Percentiles rank a stretch among this genome's conserved stretches.
These are phyloP conservation scores for Zootoca vivipara DNA, from an alignment of 2,113 vertebrate species.

Conservation along the genomic window DNA sequence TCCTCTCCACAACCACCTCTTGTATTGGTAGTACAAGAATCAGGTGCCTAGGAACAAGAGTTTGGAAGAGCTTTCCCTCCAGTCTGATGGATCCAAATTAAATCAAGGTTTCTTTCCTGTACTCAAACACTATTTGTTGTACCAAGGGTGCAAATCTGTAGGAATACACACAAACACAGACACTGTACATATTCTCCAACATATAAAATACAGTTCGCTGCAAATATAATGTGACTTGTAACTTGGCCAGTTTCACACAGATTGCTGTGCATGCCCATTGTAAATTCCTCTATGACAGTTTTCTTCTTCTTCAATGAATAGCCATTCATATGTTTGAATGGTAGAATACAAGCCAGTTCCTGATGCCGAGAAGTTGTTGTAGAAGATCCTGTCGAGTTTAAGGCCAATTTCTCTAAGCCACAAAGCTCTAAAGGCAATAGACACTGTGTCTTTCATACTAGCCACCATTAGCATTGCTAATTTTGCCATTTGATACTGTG, in stretches of 20 bases:
- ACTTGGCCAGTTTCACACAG: slow-evolving; percentile 14
- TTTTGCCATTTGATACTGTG: neutral
- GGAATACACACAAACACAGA: neutral
- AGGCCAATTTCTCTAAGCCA: slow-evolving; percentile 32
- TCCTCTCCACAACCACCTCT: neutral
- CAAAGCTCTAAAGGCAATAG: slow-evolving; percentile 30
- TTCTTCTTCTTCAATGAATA: neutral
- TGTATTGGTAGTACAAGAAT: neutral
- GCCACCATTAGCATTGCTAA: slow-evolving; percentile 6
- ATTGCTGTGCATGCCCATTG: slow-evolving; percentile 3
- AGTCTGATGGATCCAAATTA: neutral
- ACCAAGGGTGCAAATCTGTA: neutral
- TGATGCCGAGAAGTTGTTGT: slow-evolving; percentile 11
- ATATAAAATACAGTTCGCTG: neutral
- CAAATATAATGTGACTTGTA: slow-evolving; percentile 19
- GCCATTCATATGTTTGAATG: slow-evolving; percentile 16
- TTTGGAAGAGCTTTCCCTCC: neutral
- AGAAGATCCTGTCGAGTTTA: slow-evolving; percentile 28
- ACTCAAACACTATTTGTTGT: neutral
- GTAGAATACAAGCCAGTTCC: slow-evolving; percentile 15
- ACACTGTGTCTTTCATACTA: neutral
- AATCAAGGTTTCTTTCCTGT: neutral
- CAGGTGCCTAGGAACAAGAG: neutral
- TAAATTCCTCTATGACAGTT: slow-evolving; percentile 9
- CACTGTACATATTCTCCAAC: no score